Conservation (phyloP, 64 coral and sea anemone genomes). For the Montipora sp. region DNA sequence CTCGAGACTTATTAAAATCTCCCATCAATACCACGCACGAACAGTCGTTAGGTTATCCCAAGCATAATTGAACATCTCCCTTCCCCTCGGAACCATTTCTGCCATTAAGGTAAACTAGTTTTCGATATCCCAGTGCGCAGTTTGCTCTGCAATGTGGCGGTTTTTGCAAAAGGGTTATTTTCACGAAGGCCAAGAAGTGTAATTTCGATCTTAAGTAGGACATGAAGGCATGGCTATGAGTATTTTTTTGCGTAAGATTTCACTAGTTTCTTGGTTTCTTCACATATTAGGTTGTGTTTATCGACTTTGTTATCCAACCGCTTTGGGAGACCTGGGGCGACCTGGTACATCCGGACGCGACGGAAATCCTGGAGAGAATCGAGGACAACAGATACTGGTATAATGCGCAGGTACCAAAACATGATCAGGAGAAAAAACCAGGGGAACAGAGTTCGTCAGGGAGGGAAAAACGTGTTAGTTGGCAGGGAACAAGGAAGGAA, state of each 20-base stretch:
- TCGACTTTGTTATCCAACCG: conserved; percentile 97
- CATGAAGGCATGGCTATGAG: too few species aligned
- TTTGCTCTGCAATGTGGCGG: too few species aligned
- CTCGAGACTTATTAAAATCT: too few species aligned
- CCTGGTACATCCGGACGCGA: conserved; percentile 88
- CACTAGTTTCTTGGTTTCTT: not conserved
- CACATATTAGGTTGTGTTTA: conserved; percentile 88
- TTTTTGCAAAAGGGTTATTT: too few species aligned
- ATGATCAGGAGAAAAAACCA: conserved; percentile 82
- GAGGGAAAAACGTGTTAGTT: conserved; percentile 81
- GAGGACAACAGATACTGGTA: conserved; percentile 99
- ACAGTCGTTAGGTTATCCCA: too few species aligned
- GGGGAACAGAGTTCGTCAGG: conserved; percentile 63
- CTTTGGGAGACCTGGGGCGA: conserved; percentile 99
- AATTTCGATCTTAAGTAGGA: too few species aligned
- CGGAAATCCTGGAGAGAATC: conserved; percentile 89
- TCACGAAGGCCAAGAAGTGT: too few species aligned
- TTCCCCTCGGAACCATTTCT: too few species aligned
- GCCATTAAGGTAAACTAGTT: too few species aligned
- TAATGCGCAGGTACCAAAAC: conserved; percentile 90
- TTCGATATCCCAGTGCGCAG: too few species aligned
- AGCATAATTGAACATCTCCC: too few species aligned
- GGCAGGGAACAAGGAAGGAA: conserved; percentile 92
- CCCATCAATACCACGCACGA: too few species aligned
- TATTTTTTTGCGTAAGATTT: not conserved